Evolutionary conservation across 1,140 invertebrate species (phyloP).

Genomic region (Trichogramma pretiosum): DNA sequence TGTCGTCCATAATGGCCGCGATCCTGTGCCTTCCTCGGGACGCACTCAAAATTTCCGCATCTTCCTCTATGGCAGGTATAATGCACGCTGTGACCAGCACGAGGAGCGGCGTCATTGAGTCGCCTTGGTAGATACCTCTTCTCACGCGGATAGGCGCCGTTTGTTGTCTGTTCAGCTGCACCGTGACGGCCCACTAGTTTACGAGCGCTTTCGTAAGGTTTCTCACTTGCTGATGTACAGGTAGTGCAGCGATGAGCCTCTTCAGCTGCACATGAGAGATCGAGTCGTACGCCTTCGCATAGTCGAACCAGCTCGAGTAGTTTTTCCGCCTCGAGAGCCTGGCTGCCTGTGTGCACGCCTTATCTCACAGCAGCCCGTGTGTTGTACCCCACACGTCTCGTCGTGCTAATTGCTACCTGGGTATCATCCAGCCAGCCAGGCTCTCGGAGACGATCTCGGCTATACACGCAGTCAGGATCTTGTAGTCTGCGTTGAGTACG

Average conservation of each 20-base stretch:
- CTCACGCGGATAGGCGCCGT: background rate
- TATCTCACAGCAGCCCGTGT: background rate
- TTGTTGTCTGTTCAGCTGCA: background rate
- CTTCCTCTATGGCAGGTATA: background rate
- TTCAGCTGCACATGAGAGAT: constrained; percentile 15
- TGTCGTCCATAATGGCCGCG: constrained; percentile 23
- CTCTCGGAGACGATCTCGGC: background rate
- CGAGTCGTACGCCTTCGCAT: constrained; percentile 22
- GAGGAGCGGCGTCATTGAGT: background rate
- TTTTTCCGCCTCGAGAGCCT: too few species aligned
- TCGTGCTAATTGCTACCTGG: too few species aligned
- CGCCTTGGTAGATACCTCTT: background rate
- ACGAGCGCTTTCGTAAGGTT: background rate
- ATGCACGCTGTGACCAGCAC: background rate
- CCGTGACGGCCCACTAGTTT: background rate
- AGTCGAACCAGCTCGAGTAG: constrained; percentile 22
- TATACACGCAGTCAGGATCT: background rate
- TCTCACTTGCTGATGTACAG: constrained; percentile 14
- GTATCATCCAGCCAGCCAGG: background rate
- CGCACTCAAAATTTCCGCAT: background rate
- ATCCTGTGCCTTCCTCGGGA: constrained; percentile 16
- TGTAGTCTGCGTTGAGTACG: background rate
- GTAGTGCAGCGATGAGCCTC: constrained; percentile 6
- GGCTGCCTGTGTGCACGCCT: background rate
- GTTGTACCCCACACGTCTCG: too few species aligned